These are phyloP conservation scores for Dendroctonus ponderosae DNA, from an alignment of 1,140 invertebrate genomes.

Conservation along the genomic window DNA sequence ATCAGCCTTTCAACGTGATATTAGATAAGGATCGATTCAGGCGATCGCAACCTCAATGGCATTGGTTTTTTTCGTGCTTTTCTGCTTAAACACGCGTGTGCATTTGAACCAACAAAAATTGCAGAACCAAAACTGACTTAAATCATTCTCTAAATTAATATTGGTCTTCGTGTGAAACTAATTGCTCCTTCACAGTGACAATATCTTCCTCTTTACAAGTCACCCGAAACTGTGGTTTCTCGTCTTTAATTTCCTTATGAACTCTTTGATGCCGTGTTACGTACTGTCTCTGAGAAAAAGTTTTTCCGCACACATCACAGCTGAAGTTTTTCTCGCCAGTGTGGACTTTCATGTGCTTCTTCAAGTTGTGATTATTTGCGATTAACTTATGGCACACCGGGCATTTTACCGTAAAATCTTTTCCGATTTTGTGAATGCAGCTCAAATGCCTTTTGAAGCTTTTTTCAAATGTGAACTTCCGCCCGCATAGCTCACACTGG, in stretches of 20 bases:
- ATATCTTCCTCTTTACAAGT: neutral
- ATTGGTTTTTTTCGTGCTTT: no score
- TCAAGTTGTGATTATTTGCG: constrained; percentile 42
- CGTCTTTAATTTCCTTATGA: constrained; percentile 17
- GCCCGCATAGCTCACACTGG: constrained; percentile 41
- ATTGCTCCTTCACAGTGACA: no score
- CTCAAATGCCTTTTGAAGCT: constrained; percentile 41
- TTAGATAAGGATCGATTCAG: no score
- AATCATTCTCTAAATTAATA: no score
- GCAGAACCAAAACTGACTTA: no score
- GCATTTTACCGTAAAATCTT: constrained; percentile 38
- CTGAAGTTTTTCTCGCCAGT: constrained; percentile 79
- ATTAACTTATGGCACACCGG: constrained; percentile 43
- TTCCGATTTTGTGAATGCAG: constrained; percentile 40
- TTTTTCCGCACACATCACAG: constrained; percentile 70
- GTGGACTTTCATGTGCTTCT: constrained; percentile 65
- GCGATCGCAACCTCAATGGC: no score
- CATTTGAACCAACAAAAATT: no score
- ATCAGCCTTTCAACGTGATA: no score
- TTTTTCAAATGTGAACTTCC: constrained; percentile 42
- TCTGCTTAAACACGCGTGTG: no score
- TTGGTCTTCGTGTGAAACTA: no score
- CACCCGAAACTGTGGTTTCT: neutral
- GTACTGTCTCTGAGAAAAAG: constrained; percentile 63
- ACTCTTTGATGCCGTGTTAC: constrained; percentile 27